Conservation (phyloP, 2,888 invertebrate genomes). For the Parasteatoda lunata region DNA sequence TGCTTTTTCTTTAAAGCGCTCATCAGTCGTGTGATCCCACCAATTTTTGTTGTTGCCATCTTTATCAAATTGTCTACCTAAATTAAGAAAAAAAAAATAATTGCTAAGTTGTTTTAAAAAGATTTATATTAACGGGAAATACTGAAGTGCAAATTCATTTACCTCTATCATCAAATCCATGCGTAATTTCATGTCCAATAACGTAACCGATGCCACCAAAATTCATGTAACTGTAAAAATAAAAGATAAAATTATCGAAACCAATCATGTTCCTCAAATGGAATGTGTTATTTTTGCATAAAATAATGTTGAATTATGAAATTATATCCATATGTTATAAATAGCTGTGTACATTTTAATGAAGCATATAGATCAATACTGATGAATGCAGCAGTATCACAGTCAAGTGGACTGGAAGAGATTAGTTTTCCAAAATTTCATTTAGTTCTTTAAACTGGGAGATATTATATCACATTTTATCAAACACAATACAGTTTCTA, state of each 20-base stretch:
- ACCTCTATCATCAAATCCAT: slow-evolving; percentile 75
- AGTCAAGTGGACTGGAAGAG: no score
- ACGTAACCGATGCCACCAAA: slow-evolving; percentile 72
- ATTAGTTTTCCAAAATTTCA: no score
- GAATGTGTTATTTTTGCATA: no score
- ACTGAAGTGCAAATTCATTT: neutral
- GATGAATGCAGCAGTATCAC: no score
- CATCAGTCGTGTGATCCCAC: slow-evolving; percentile 91
- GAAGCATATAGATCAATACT: no score
- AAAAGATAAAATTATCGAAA: neutral
- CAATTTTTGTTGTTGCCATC: slow-evolving; percentile 93
- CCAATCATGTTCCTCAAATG: no score
- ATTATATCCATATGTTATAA: no score
- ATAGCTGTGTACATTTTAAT: no score
- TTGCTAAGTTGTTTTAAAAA: neutral
- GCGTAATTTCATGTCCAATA: slow-evolving; percentile 76
- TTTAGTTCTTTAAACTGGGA: no score
- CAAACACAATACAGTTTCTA: no score
- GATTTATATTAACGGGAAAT: neutral
- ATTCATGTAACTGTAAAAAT: slow-evolving; percentile 70
- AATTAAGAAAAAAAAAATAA: neutral
- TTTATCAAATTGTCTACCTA: slow-evolving; percentile 89
- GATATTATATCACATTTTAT: no score
- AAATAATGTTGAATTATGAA: no score
- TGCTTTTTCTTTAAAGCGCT: slow-evolving; percentile 87